Conservation (phyloP, 2,888 invertebrate genomes). For the Philopedon plagiatum region DNA sequence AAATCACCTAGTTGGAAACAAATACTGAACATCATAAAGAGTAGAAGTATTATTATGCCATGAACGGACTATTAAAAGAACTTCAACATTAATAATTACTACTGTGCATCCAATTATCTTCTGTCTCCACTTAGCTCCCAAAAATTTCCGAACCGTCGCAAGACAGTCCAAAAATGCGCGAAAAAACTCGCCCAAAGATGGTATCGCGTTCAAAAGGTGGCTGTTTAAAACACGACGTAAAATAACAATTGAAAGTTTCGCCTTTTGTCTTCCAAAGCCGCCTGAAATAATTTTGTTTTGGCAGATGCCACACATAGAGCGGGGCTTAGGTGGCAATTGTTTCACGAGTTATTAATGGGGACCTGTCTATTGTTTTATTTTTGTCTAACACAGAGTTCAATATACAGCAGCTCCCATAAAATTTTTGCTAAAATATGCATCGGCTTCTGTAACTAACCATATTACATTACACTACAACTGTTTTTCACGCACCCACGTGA, state of each 20-base stretch:
- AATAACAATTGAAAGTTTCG: slow-evolving; percentile 43
- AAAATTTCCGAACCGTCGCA: slow-evolving; percentile 36
- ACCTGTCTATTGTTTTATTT: slow-evolving; percentile 27
- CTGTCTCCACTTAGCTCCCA: neutral
- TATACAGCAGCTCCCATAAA: neutral
- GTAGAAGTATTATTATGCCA: too few species aligned
- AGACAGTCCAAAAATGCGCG: neutral
- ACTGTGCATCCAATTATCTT: slow-evolving; percentile 13
- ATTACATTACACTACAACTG: slow-evolving; percentile 3
- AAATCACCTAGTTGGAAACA: too few species aligned
- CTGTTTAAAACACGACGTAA: slow-evolving; percentile 45
- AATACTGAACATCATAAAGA: too few species aligned
- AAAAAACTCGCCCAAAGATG: slow-evolving; percentile 40
- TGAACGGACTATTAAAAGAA: too few species aligned
- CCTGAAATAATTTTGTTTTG: slow-evolving; percentile 28
- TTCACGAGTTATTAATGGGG: slow-evolving; percentile 40
- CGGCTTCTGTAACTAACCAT: slow-evolving; percentile 7
- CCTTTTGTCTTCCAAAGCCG: slow-evolving; percentile 38
- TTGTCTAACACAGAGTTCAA: slow-evolving; percentile 23
- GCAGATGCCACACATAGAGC: slow-evolving; percentile 39
- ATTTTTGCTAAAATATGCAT: neutral
- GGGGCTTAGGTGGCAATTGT: slow-evolving; percentile 44
- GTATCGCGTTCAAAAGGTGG: slow-evolving; percentile 44
- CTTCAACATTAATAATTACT: too few species aligned
- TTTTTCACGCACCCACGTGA: slow-evolving; percentile 32